phyloP scores from a whole-genome alignment of 92 coral and sea anemone genomes.

The Paragorgia papillata region DNA sequence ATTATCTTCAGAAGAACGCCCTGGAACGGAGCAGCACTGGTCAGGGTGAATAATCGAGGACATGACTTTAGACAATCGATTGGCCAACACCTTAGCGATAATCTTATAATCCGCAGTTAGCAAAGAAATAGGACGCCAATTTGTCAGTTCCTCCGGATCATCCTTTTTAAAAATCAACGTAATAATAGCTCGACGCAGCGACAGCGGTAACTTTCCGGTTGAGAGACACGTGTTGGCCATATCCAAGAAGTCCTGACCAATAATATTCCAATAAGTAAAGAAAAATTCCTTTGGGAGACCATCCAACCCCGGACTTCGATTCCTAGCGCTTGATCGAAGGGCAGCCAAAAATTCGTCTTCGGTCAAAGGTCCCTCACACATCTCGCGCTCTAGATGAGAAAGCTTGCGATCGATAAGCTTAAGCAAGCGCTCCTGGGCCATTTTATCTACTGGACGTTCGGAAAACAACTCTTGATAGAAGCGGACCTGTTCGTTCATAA shows the following conservation, averaged over 20 bases:
- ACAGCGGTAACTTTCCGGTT: background rate
- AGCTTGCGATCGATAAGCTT: conserved; percentile 6
- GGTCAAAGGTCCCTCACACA: conserved; percentile 8
- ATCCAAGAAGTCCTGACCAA: conserved; percentile 4
- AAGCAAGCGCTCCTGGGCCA: conserved; percentile 11
- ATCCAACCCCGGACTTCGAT: conserved; percentile 40
- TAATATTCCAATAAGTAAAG: conserved; percentile 8
- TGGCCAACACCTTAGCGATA: conserved; percentile 21
- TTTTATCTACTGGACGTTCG: background rate
- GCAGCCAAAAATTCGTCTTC: conserved; percentile 35
- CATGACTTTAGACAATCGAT: conserved; percentile 1
- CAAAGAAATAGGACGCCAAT: conserved; percentile 47
- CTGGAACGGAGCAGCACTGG: conserved; percentile 29
- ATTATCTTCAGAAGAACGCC: too few relatives aligned
- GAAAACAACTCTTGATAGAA: background rate
- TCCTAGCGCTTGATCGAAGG: background rate
- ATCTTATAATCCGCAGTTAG: conserved; percentile 39
- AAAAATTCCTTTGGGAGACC: conserved; percentile 46
- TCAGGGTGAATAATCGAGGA: conserved; percentile 6
- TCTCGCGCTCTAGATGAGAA: background rate
- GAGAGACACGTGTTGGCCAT: background rate
- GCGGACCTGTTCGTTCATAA: conserved; percentile 14
- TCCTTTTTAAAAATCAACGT: conserved; percentile 27
- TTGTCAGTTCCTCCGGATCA: conserved; percentile 25
- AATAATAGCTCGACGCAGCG: conserved; percentile 21